Evolutionary conservation across 1,140 invertebrate genomes (phyloP), one percentile per base, ranked within the genome.

Genomic region (Frieseomelitta varia): DNA sequence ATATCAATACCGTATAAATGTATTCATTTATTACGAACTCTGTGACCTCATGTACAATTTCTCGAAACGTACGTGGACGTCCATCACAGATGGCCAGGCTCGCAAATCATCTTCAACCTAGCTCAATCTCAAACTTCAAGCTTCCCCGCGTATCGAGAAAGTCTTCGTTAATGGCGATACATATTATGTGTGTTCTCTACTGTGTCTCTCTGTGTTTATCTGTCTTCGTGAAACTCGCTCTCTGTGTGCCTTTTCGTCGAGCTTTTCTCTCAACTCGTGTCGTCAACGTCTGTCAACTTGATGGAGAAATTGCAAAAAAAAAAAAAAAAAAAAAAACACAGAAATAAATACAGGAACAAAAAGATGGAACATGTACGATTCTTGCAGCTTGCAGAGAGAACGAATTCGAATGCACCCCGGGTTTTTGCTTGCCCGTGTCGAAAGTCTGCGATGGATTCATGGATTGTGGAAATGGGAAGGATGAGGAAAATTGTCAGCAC

Each of bases 391-490:
- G 93, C 92, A 91, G 74, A 78, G 91, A 92, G 24, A 87, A 95
- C 79, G 93, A 96, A 88, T 94, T 96, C 86, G 95, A 95, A 89
- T 97, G 96, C 90, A 91, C 94, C 53, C 95, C 95, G 86, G 96
- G 96, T 19, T 96, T 96, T 90, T 98, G 97, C 92, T 96, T 98
- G 58, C 93, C 95, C 14, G 90, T 92, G 61, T 92, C 94, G 2
- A 96, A 96, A 92, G 94, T 95, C 24, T 98, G 98, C 94, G 97
- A 98, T 93, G 96, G 96, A 2, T 92, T 95, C 79, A 93, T 94
- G 74, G 97, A 98, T 90, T 98, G 97, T 91, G 88, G 92, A 12
- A 95, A 96, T 92, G 95, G 95, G 65, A 96, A 95, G 68, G 97
- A 98, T 92, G 97, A 98, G 92, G 87, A 95, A 85, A 94, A 95